Base-by-base conservation (phyloP, 1,140 invertebrate species). In the Notospermus geniculatus region DNA sequence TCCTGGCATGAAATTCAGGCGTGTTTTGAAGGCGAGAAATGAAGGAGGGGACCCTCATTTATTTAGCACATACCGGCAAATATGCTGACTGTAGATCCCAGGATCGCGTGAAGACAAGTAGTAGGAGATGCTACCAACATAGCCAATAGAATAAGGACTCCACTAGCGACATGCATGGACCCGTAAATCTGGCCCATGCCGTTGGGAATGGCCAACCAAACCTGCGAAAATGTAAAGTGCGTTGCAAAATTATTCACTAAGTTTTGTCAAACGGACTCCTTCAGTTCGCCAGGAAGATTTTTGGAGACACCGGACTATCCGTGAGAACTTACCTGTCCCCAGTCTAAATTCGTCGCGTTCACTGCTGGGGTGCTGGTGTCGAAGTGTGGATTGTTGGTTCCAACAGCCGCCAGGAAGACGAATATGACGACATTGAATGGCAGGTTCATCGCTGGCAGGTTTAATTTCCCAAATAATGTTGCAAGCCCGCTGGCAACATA, bases 181-280 rank as follows among this genome's bases (percentile, higher is more conserved):
- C 46, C 46, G 46, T 50, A 50, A 9, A 50, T 50, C 46, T 50
- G 46, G 25, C 19, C 46, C 46, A 50, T 19, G 46, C 46, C n/a
- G 25, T 50, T 50, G 4, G 46, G 46, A 9, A 50, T 19, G 46
- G 19, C 46, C 19, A 50, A 27, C 19, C n/a, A 50, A 7, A 50
- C n/a, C 46, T 50, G 5, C 9, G n/a, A 50, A 50, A 50, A 23
- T 43, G n/a, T n/a, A n/a, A n/a, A n/a, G n/a, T n/a, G n/a, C n/a
- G n/a, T n/a, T n/a, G n/a, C n/a, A n/a, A n/a, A n/a, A n/a, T n/a
- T n/a, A n/a, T n/a, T n/a, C n/a, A n/a, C n/a, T n/a, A n/a, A n/a
- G n/a, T n/a, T n/a, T n/a, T n/a, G n/a, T n/a, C n/a, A n/a, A n/a
- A n/a, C n/a, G n/a, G n/a, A n/a, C n/a, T n/a, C n/a, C n/a, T n/a